phyloP scores from a whole-genome alignment of 1,140 invertebrate species.

The Trichogramma pretiosum region DNA sequence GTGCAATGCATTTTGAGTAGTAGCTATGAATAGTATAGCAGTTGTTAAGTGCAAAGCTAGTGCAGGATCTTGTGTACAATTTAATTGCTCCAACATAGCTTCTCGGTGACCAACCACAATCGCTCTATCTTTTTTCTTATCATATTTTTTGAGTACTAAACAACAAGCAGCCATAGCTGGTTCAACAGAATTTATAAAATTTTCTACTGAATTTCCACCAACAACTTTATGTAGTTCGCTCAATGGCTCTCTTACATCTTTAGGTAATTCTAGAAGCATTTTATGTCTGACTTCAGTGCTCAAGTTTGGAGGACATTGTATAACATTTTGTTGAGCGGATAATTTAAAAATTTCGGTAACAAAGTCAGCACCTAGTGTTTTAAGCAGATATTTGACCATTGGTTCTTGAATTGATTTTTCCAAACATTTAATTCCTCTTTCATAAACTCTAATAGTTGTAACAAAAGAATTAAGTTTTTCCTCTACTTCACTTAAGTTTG shows the following conservation, averaged over 20 bases:
- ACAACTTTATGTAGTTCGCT: slow-evolving; percentile 55
- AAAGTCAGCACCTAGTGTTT: slow-evolving; percentile 74
- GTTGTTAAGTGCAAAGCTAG: slow-evolving; percentile 73
- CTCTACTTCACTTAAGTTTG: slow-evolving; percentile 46
- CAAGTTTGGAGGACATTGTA: slow-evolving; percentile 46
- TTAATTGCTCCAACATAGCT: slow-evolving; percentile 69
- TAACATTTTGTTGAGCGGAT: slow-evolving; percentile 56
- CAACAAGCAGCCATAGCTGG: slow-evolving; percentile 63
- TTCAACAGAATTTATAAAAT: slow-evolving; percentile 69
- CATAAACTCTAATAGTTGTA: slow-evolving; percentile 72
- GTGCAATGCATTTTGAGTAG: slow-evolving; percentile 75
- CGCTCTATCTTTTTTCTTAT: slow-evolving; percentile 77
- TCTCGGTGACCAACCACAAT: slow-evolving; percentile 70
- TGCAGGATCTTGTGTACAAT: slow-evolving; percentile 65
- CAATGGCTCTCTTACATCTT: slow-evolving; percentile 56
- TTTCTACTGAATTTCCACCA: slow-evolving; percentile 54
- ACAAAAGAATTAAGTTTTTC: slow-evolving; percentile 70
- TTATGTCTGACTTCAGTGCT: slow-evolving; percentile 60
- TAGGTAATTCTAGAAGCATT: slow-evolving; percentile 55
- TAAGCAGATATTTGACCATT: slow-evolving; percentile 73
- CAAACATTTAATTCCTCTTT: slow-evolving; percentile 72
- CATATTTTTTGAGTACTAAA: slow-evolving; percentile 77
- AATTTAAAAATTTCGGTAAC: slow-evolving; percentile 70
- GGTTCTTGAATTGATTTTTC: slow-evolving; percentile 54
- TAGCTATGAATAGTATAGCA: slow-evolving; percentile 71